Conservation (phyloP, 53 echinoderm and acorn worm species). For the Zoroaster sp. region DNA sequence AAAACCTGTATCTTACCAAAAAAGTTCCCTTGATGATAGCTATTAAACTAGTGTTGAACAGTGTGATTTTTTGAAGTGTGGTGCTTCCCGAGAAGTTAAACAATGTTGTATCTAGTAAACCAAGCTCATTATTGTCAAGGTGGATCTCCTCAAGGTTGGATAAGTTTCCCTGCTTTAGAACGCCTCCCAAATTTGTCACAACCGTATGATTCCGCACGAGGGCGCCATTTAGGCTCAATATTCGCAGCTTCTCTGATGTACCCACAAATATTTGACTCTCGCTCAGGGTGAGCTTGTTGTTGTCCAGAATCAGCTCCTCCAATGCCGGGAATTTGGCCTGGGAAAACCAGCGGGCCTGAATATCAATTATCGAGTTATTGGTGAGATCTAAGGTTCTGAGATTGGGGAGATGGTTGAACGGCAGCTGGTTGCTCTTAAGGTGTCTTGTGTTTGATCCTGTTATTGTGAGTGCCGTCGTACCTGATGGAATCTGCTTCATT, state of each 20-base stretch:
- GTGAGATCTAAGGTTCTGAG: constrained; percentile 54
- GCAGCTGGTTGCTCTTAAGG: not conserved
- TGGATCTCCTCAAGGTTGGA: constrained; percentile 43
- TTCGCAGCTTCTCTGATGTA: constrained; percentile 34
- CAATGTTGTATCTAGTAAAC: constrained; percentile 26
- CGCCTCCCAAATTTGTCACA: constrained; percentile 25
- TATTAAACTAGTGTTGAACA: constrained; percentile 56
- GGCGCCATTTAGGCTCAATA: constrained; percentile 65
- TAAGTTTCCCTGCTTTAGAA: constrained; percentile 28
- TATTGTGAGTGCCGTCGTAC: constrained; percentile 17
- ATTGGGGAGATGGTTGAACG: not conserved
- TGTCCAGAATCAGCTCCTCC: constrained; percentile 57
- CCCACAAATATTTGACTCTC: constrained; percentile 5
- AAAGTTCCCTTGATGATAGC: constrained; percentile 29
- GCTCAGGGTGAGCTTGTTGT: constrained; percentile 41
- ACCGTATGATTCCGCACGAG: constrained; percentile 34
- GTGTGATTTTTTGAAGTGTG: constrained; percentile 42
- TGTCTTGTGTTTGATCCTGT: not conserved
- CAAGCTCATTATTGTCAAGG: constrained; percentile 77
- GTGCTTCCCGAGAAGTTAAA: not conserved
- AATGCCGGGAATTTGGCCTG: constrained; percentile 43
- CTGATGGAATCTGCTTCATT: not conserved
- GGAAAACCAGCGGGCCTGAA: constrained; percentile 33
- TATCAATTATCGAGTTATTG: constrained; percentile 21
- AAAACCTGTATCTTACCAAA: constrained; percentile 3